A percentile compares a stretch with the other conserved stretches of the same genome.
Conservation (phyloP, 2,113 vertebrate species). For the Urocynchramus pylzowi region DNA sequence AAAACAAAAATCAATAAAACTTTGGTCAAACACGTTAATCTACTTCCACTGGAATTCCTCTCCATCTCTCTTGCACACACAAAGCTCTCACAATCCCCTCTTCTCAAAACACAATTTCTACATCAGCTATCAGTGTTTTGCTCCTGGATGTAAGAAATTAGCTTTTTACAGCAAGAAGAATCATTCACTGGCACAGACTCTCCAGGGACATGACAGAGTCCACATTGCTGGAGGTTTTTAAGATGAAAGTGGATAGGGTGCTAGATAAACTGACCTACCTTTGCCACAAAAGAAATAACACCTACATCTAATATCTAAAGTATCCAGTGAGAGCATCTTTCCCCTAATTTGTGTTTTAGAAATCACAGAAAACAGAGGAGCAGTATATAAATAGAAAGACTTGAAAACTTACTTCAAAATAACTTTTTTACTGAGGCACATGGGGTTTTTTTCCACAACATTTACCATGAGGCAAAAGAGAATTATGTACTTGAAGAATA, state of each 20-base stretch:
- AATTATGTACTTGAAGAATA: neutral
- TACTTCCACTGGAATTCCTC: neutral
- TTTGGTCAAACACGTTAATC: neutral
- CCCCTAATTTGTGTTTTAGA: neutral
- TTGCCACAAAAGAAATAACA: neutral
- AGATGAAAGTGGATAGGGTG: neutral
- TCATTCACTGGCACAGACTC: neutral
- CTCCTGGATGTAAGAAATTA: neutral
- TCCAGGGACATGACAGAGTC: neutral
- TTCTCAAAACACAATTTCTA: neutral
- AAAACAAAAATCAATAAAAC: neutral
- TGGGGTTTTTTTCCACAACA: fast-evolving
- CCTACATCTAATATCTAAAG: neutral
- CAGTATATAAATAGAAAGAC: neutral
- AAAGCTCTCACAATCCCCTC: neutral
- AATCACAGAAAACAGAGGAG: neutral
- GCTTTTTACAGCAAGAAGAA: neutral
- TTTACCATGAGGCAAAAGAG: neutral
- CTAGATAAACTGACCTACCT: neutral
- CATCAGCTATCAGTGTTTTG: neutral
- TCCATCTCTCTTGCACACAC: neutral
- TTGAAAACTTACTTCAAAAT: neutral
- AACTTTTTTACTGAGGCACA: neutral
- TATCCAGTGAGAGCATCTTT: neutral
- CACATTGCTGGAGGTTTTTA: neutral